A percentile compares a stretch with the other conserved stretches of the same genome.
phyloP scores from a whole-genome alignment of 2,888 invertebrate species.

The Zonitis immaculata region DNA sequence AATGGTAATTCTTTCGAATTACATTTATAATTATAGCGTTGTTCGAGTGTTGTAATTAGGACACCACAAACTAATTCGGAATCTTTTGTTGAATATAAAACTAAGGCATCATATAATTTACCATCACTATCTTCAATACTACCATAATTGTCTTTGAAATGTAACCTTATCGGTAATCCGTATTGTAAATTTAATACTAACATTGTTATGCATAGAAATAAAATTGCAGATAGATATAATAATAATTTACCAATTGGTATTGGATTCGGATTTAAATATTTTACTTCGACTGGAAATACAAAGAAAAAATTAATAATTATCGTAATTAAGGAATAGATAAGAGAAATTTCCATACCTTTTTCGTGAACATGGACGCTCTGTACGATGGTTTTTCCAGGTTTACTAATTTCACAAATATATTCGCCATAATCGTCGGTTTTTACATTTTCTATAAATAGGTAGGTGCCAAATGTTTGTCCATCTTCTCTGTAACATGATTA shows the following conservation, averaged over 20 bases:
- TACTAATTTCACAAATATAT: constrained; percentile 67
- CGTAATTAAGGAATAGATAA: no score
- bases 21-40: constrained; percentile 62
- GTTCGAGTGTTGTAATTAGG: constrained; percentile 58
- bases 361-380: constrained; percentile 54
- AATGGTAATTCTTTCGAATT: constrained; percentile 47
- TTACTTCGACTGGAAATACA: constrained; percentile 38
- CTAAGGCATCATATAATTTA: constrained; percentile 60
- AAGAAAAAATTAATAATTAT: background rate
- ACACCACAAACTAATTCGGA: constrained; percentile 59
- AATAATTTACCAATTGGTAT: constrained; percentile 57
- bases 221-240: constrained; percentile 50
- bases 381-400: constrained; percentile 54
- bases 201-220: constrained; percentile 51
- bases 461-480: constrained; percentile 66
- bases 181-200: constrained; percentile 54
- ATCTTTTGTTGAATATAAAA: constrained; percentile 62
- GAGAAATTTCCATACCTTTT: no score
- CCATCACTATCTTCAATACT: constrained; percentile 51
- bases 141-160: constrained; percentile 52
- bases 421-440: constrained; percentile 63
- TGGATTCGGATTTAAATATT: constrained; percentile 42
- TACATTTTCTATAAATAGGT: constrained; percentile 59
- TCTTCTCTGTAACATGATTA: constrained; percentile 62
- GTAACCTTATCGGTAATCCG: constrained; percentile 49